Evolutionary conservation across 2,888 invertebrate species (phyloP).

Genomic region (Oegoconia quadripuncta): DNA sequence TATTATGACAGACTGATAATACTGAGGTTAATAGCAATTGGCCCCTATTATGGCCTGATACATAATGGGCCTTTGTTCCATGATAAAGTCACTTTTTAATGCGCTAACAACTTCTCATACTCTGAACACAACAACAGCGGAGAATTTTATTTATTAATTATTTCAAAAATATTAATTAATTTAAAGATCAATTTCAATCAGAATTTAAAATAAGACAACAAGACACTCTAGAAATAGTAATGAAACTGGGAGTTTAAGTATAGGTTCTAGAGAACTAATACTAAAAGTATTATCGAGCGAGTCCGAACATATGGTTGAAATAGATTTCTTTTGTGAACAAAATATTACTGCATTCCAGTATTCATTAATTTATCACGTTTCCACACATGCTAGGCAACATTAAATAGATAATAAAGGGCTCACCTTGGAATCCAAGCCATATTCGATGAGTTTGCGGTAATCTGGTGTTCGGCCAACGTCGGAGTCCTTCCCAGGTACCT

Average conservation of each 20-base stretch:
- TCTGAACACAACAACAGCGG: not conserved
- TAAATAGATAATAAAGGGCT: conserved; percentile 22
- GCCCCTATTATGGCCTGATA: conserved; percentile 29
- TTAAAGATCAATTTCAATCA: too few species aligned
- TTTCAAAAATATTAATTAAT: too few species aligned
- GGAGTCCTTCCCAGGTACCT: conserved; percentile 83
- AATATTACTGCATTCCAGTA: not conserved
- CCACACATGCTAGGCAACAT: not conserved
- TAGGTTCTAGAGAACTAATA: too few species aligned
- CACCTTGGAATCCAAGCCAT: conserved; percentile 96
- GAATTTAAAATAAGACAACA: too few species aligned
- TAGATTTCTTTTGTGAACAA: not conserved
- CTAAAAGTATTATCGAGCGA: too few species aligned
- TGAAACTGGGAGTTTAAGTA: too few species aligned
- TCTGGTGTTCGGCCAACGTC: conserved; percentile 90
- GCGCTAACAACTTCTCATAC: not conserved
- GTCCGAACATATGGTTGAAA: not conserved
- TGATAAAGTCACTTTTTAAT: conserved; percentile 8
- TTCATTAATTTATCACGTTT: not conserved
- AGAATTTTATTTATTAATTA: too few species aligned
- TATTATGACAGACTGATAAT: conserved; percentile 31
- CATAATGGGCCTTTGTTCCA: conserved; percentile 26
- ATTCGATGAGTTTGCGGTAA: conserved; percentile 95
- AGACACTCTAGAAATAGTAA: too few species aligned
- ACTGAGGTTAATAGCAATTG: conserved; percentile 32